Evolutionary conservation across 1,140 invertebrate genomes (phyloP), one percentile per base, ranked within the genome.

Genomic region (Drosophila albomicans): DNA sequence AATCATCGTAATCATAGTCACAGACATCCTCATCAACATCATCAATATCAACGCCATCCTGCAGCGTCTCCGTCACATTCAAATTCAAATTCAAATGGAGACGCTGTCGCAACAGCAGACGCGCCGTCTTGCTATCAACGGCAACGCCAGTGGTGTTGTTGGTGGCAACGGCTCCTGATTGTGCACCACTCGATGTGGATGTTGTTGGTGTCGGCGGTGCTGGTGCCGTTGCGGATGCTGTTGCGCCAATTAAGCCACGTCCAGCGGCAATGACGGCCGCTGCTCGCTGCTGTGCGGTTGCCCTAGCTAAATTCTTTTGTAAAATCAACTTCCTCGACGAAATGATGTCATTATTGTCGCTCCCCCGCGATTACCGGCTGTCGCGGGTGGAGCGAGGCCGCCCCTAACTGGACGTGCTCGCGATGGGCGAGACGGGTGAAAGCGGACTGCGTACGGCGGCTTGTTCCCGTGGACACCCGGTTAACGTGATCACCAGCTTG

Each of bases 401-500:
- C 93, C 94, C 95, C 96, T 97, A 97, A 96, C 97, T 97, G 95
- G 96, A 97, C 88, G 96, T 97, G 78, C 96, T 97, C 41, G 96
- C 96, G 91, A 97, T 96, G 75, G 96, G 96, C 91, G 95, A 96
- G 82, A 96, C 95, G 75, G 96, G 96, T 91, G 96, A 97, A 91
- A 97, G 94, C 70, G 96, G 97, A 84, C 96, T 97, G 91, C 96
- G 95, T 32, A 75, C 66, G 65, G 95, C 95, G 66, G 95, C 95
- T 69, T 96, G 96, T 92, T 97, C 96, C 67, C 96, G 94, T 78
- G 97, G 94, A 93, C 97, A 97, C 28, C 98, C 98, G 78, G 98
- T 98, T 91, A 99, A 93, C 66, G 97, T 98, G 82, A 98, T 96
- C 75, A 98, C 96, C 89, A 98, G 93, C 94, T 98, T 98, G 71